Evolutionary conservation across 2,113 vertebrate genomes (phyloP).

Genomic region (Tenrec ecaudatus): DNA sequence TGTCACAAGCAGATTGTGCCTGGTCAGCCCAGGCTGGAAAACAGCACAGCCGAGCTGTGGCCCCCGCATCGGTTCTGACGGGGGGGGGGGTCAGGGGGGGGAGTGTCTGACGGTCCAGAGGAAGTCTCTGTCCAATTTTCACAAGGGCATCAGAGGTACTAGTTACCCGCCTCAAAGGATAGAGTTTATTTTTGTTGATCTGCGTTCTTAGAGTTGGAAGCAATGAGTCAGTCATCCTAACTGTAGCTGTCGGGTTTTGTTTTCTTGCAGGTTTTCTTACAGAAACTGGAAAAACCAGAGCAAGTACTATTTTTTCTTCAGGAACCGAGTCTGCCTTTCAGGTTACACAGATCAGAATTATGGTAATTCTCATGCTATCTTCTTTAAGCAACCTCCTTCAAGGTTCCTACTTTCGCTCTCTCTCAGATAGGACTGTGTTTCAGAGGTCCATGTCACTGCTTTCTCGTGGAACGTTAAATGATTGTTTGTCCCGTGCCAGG

Average conservation of each 20-base stretch:
- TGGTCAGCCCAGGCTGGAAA: not conserved
- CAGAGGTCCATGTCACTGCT: not conserved
- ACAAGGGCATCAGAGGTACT: not conserved
- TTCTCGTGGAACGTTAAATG: not conserved
- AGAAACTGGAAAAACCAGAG: conserved; percentile 94
- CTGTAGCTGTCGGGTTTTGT: conserved; percentile 47
- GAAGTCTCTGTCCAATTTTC: conserved; percentile 3
- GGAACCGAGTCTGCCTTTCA: conserved; percentile 95
- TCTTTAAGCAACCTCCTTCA: conserved; percentile 4
- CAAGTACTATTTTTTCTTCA: conserved; percentile 95
- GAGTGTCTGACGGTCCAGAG: not conserved
- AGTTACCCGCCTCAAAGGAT: not conserved
- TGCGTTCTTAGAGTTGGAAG: conserved; percentile 4
- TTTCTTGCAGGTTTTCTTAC: conserved; percentile 93
- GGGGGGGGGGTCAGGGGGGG: no score
- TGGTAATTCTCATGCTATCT: conserved; percentile 86
- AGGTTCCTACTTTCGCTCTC: not conserved
- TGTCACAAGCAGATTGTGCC: not conserved
- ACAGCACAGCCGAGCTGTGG: not conserved
- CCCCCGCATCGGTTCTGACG: not conserved
- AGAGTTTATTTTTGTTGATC: conserved; percentile 27
- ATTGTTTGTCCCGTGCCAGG: not conserved
- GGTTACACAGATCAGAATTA: conserved; percentile 97
- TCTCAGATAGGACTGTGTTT: not conserved
- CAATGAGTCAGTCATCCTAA: conserved; percentile 38